Conservation (phyloP, 2,888 invertebrate genomes). For the Megastigmus dorsalis region DNA sequence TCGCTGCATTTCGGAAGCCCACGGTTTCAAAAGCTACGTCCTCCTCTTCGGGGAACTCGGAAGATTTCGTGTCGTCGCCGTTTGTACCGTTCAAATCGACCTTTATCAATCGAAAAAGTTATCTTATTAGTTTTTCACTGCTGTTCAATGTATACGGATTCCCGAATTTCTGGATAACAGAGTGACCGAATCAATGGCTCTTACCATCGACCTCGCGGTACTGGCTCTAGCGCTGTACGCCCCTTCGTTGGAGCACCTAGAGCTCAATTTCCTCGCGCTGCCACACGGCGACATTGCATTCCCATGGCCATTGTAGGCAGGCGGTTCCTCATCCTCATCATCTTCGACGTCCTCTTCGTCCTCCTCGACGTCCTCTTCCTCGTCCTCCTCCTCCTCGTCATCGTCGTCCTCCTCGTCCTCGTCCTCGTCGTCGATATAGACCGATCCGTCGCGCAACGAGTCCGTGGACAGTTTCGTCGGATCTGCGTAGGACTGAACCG, state of each 20-base stretch:
- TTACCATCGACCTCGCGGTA: slow-evolving; percentile 25
- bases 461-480: background rate
- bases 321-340: background rate
- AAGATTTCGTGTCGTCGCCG: background rate
- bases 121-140: too few species aligned
- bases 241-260: slow-evolving; percentile 7
- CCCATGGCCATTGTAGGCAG: slow-evolving; percentile 6
- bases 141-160: too few species aligned
- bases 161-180: too few species aligned
- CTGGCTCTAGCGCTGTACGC: slow-evolving; percentile 16
- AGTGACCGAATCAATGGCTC: too few species aligned
- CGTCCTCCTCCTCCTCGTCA: background rate
- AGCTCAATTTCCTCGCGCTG: background rate
- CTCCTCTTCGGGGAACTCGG: slow-evolving; percentile 25
- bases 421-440: too few species aligned
- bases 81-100: background rate
- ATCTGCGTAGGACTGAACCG: too few species aligned
- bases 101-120: too few species aligned
- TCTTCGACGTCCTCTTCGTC: background rate
- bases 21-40: slow-evolving; percentile 20
- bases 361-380: background rate
- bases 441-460: background rate
- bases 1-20: slow-evolving; percentile 27
- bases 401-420: background rate
- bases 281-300: background rate